phyloP scores from a whole-genome alignment of 1,140 invertebrate genomes.

The Drosophila prosaltans region DNA sequence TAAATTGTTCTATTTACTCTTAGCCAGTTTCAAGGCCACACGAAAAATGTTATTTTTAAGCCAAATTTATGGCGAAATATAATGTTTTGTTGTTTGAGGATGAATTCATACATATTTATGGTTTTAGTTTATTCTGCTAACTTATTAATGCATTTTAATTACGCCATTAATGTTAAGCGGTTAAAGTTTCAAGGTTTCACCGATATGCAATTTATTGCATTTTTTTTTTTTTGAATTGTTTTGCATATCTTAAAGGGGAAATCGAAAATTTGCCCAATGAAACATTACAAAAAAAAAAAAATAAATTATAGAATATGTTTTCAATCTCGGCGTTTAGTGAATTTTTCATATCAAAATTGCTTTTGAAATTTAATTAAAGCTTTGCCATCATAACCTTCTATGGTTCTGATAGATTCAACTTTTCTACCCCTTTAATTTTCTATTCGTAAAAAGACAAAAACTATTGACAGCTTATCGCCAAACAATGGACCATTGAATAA shows the following conservation, averaged over 20 bases:
- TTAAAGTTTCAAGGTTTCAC: conserved; percentile 3
- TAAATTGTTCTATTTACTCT: neutral
- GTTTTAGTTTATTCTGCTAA: neutral
- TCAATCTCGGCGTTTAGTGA: no score
- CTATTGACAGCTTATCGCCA: conserved; percentile 76
- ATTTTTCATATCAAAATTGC: no score
- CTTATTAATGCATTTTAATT: conserved; percentile 12
- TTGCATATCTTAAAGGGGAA: neutral
- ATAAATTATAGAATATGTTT: neutral
- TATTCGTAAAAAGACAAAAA: conserved; percentile 38
- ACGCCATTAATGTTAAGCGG: neutral
- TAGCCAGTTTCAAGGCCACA: neutral
- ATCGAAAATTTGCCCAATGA: no score
- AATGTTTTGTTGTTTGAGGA: neutral
- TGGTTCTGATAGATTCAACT: neutral
- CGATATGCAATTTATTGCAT: neutral
- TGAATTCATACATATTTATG: conserved; percentile 7
- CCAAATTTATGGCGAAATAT: conserved; percentile 7
- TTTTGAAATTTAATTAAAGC: neutral
- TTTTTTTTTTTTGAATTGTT: conserved; percentile 1
- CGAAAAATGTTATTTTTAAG: neutral
- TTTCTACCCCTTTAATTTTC: conserved; percentile 8
- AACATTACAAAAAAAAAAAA: neutral
- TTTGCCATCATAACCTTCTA: neutral
- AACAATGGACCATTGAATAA: conserved; percentile 79